Evolutionary conservation across 2,797 vertebrate genomes (phyloP), one percentile per base, ranked within the genome.

Genomic region (Spizella passerina): DNA sequence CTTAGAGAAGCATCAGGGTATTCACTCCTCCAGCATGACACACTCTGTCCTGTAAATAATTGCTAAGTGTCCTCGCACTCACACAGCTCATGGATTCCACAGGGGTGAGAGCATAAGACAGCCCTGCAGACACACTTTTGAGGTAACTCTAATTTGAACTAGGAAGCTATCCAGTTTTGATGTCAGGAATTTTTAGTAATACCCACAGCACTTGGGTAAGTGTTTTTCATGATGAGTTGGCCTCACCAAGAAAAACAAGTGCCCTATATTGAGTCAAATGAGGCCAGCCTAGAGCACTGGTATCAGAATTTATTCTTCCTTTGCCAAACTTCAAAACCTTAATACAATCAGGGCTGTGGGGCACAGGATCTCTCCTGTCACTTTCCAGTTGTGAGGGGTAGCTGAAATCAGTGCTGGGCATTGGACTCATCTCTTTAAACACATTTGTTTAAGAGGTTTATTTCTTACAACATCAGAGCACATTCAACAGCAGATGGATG

Each of bases 181-280:
- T 61, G 66, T 90, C 86, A 95, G 71, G 83, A 93, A 63, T 61
- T 94, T 94, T 92, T 88, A 90, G 85, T 86, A 88, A 95, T 79
- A 90, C 61, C 56, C 78, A 71, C 26, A 92, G 79, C 41, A 57
- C 32, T 91, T 82, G 68, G 50, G 29, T 82, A 86, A 90, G 46
- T 57, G 64, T 82, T 95, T 88, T 30, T 79, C 78, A 63, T 82
- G 64, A 36, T 71, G 64, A 95, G n/a, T n/a, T 50, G 44, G 39
- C 73, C 56, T 92, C 73, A 95, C 12, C 64, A 63, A 71, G 73
- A 44, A 94, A 95, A 95, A 49, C 70, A 91, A 75, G 30, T 65
- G n/a, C 13, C 52, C 49, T 82, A 14, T 64, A 66, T 53, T 73
- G 71, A 93, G 90, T 88, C 72, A 75, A 77, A 87, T 70, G 75